phyloP scores from a whole-genome alignment of 2,113 vertebrate species.

The Calidris pygmaea region DNA sequence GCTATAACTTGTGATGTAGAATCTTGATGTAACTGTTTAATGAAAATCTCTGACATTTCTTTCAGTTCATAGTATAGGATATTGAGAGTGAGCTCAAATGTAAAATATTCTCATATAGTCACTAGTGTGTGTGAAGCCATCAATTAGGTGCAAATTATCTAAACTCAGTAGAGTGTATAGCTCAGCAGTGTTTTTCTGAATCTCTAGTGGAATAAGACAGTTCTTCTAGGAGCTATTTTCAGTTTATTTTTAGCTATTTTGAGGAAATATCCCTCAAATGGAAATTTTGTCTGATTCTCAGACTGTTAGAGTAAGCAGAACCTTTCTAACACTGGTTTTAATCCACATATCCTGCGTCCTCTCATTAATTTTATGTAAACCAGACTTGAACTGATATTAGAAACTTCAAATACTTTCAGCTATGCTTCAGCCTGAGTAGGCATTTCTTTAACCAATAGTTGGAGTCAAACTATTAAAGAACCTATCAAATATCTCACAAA shows the following conservation, averaged over 20 bases:
- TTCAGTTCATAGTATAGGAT: background rate
- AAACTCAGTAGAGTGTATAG: background rate
- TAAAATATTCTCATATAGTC: background rate
- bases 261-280: background rate
- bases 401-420: background rate
- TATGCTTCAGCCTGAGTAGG: background rate
- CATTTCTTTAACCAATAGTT: background rate
- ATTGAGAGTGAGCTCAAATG: background rate
- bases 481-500: background rate
- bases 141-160: background rate
- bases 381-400: background rate
- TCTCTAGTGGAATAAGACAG: background rate
- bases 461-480: background rate
- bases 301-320: background rate
- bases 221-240: background rate
- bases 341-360: background rate
- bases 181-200: background rate
- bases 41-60: background rate
- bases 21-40: background rate
- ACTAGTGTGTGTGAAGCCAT: background rate
- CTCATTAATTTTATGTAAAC: background rate
- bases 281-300: background rate
- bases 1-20: accelerated
- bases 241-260: background rate
- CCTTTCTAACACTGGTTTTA: background rate